Evolutionary conservation across 2,797 vertebrate species (phyloP).

Genomic region (Lithobates pipiens): DNA sequence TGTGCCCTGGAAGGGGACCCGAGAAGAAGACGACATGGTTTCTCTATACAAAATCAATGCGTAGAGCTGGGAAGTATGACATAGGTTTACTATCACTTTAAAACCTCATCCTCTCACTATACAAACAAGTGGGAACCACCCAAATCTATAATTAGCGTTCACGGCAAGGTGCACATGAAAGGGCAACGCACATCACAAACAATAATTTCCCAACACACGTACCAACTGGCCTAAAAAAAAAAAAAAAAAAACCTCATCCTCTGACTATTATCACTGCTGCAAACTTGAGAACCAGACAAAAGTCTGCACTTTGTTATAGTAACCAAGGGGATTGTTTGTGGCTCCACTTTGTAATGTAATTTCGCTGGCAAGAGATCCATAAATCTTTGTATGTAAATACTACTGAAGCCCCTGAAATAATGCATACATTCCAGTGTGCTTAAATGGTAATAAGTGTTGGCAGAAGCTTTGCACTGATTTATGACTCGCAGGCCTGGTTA

Average conservation of each 20-base stretch:
- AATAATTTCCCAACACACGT: no score
- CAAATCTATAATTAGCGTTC: no score
- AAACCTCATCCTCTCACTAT: no score
- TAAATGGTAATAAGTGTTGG: conserved; percentile 59
- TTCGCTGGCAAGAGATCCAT: conserved; percentile 45
- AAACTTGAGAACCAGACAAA: conserved; percentile 33
- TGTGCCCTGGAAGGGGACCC: no score
- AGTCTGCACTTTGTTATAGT: conserved; percentile 55
- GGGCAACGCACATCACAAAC: no score
- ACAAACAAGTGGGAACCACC: no score
- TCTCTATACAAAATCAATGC: no score
- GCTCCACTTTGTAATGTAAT: conserved; percentile 39
- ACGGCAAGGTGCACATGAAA: no score
- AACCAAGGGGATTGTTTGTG: conserved; percentile 50
- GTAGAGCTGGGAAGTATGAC: no score
- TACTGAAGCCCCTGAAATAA: conserved; percentile 54
- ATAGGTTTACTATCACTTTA: not conserved
- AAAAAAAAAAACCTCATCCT: not conserved
- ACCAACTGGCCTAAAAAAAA: no score
- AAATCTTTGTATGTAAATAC: conserved; percentile 59
- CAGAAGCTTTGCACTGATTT: conserved; percentile 50
- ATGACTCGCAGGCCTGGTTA: conserved; percentile 27
- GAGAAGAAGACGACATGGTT: no score
- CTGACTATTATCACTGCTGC: conserved; percentile 19
- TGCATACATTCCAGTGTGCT: conserved; percentile 59